These are phyloP conservation scores for Python bivittatus DNA, from an alignment of 2,113 vertebrate species.

Conservation along the genomic window DNA sequence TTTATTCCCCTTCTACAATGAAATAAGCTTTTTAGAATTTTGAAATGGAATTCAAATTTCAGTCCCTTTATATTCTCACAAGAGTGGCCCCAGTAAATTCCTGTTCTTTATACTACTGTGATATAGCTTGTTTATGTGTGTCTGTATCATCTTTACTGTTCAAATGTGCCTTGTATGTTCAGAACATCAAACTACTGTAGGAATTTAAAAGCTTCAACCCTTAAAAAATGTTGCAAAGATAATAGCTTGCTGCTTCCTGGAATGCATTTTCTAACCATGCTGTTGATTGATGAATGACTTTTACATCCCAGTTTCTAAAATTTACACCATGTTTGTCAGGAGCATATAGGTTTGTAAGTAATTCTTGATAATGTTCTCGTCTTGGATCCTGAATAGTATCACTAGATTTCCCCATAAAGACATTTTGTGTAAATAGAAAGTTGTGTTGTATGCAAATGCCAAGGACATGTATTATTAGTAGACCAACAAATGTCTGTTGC, in stretches of 20 bases:
- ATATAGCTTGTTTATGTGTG: background rate
- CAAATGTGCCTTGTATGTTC: background rate
- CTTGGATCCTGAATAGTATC: constrained; percentile 27
- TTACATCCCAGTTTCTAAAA: background rate
- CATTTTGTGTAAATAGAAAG: constrained; percentile 37
- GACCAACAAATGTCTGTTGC: constrained; percentile 60
- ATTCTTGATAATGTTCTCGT: constrained; percentile 23
- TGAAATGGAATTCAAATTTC: too few relatives aligned
- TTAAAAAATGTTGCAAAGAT: background rate
- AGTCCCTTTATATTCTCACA: background rate
- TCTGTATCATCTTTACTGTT: background rate
- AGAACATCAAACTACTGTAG: background rate
- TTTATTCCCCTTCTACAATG: too few relatives aligned
- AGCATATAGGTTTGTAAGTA: background rate
- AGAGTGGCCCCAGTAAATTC: background rate
- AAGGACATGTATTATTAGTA: constrained; percentile 53
- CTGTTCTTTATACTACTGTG: background rate
- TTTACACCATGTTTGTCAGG: background rate
- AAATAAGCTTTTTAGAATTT: background rate
- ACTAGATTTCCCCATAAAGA: constrained; percentile 44
- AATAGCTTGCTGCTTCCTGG: background rate
- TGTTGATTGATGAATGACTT: constrained; percentile 6
- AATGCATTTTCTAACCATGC: background rate
- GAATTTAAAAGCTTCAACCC: background rate
- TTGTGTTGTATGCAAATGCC: constrained; percentile 43